These are phyloP conservation scores for Neosilurus hyrtlii DNA, from an alignment of 2,797 vertebrate genomes.

Conservation along the genomic window DNA sequence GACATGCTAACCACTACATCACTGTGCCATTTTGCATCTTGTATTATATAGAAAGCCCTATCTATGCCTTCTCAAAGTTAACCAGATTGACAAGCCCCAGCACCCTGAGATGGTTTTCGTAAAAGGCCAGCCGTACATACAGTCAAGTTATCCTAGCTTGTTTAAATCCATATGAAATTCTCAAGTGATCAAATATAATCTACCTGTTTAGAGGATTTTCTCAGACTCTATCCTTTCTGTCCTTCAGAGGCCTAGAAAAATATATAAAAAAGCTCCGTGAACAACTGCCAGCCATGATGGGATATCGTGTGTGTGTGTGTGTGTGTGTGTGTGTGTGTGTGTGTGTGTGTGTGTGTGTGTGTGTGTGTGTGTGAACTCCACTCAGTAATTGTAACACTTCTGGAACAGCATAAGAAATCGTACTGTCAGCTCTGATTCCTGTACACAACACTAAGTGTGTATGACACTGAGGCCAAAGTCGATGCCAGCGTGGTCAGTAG, in stretches of 20 bases:
- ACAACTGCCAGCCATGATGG: background rate
- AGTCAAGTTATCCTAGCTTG: background rate
- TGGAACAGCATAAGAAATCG: slow-evolving; percentile 13
- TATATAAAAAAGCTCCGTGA: background rate
- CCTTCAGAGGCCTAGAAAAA: background rate
- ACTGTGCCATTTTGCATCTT: too few species aligned
- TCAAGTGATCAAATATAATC: background rate
- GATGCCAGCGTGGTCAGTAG: background rate
- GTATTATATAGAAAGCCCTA: too few species aligned
- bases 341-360: background rate
- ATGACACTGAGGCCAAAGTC: slow-evolving; percentile 4
- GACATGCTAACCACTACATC: too few species aligned
- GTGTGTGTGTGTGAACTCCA: background rate
- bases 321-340: background rate
- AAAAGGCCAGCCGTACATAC: too few species aligned
- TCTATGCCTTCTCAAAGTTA: too few species aligned
- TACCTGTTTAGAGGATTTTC: background rate
- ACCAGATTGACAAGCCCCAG: too few species aligned
- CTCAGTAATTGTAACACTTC: slow-evolving; percentile 1
- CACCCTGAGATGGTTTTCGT: too few species aligned
- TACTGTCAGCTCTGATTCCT: slow-evolving; percentile 18
- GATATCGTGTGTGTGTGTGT: background rate
- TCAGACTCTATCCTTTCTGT: background rate
- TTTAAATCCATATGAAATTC: background rate
- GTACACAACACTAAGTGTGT: background rate